phyloP scores from a whole-genome alignment of 1,140 invertebrate species.

The Pinna nobilis region DNA sequence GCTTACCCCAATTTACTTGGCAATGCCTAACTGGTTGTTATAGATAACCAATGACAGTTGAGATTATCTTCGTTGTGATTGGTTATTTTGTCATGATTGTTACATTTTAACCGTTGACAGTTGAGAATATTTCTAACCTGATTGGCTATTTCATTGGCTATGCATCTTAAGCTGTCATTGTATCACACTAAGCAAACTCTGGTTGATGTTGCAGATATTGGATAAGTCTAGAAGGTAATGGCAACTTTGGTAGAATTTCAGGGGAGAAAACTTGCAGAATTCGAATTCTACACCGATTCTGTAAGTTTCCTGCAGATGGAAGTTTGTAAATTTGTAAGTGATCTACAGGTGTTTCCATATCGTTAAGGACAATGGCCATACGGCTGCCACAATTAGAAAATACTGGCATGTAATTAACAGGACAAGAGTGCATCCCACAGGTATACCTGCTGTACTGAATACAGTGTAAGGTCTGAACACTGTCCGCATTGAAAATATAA shows the following conservation, averaged over 20 bases:
- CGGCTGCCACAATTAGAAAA: constrained; percentile 72
- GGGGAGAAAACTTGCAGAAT: constrained; percentile 67
- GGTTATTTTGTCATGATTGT: too few relatives aligned
- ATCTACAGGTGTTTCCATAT: constrained; percentile 63
- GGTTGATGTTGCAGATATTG: constrained; percentile 71
- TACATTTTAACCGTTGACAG: too few relatives aligned
- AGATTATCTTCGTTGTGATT: too few relatives aligned
- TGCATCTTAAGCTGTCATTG: neutral
- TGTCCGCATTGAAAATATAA: constrained; percentile 71
- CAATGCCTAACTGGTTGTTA: too few relatives aligned
- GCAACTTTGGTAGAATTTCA: constrained; percentile 63
- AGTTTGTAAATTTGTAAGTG: constrained; percentile 73
- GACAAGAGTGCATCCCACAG: constrained; percentile 70
- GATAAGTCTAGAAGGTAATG: constrained; percentile 67
- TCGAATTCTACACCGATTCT: constrained; percentile 69
- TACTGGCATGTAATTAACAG: constrained; percentile 71
- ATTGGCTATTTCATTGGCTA: neutral
- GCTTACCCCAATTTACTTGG: too few relatives aligned
- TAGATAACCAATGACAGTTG: too few relatives aligned
- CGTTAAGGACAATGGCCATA: constrained; percentile 73
- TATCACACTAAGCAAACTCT: constrained; percentile 68
- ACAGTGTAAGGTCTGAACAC: constrained; percentile 69
- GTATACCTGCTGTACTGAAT: constrained; percentile 72
- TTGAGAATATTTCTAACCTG: too few relatives aligned
- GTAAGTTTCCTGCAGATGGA: constrained; percentile 63